A percentile compares a stretch with the other conserved stretches of the same genome.
Evolutionary conservation across 2,888 invertebrate species (phyloP).

Genomic region (Ptilodon capucinus): DNA sequence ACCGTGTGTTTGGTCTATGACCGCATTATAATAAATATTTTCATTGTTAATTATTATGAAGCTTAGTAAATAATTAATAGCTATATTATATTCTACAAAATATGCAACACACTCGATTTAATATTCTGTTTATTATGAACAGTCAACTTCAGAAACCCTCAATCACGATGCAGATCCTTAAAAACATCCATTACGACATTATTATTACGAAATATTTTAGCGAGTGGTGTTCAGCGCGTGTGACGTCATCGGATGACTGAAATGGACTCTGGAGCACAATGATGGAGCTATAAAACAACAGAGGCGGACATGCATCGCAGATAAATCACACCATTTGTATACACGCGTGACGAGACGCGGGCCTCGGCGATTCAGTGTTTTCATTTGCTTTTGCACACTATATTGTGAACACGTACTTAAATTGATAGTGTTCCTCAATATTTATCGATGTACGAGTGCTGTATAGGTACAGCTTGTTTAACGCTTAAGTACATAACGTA

Average conservation of each 20-base stretch:
- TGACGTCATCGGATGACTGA: slow-evolving; percentile 40
- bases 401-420: slow-evolving; percentile 23
- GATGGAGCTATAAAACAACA: slow-evolving; percentile 64
- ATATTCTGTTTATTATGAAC: no score
- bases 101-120: no score
- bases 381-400: slow-evolving; percentile 41
- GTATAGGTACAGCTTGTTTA: no score
- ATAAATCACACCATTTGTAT: slow-evolving; percentile 66
- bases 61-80: no score
- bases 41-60: not conserved
- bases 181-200: slow-evolving; percentile 6
- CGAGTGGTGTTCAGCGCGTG: slow-evolving; percentile 20
- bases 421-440: not conserved
- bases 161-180: slow-evolving; percentile 3
- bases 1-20: slow-evolving; percentile 27
- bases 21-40: slow-evolving; percentile 1
- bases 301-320: slow-evolving; percentile 51
- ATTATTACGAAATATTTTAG: slow-evolving; percentile 24
- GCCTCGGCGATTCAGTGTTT: slow-evolving; percentile 48
- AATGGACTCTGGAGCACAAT: slow-evolving; percentile 50
- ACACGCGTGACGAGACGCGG: slow-evolving; percentile 49
- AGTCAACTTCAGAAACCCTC: not conserved
- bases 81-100: no score
- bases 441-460: no score
- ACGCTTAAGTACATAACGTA: no score